phyloP scores from a whole-genome alignment of 2,888 invertebrate genomes.

The Andrena bucephala region DNA sequence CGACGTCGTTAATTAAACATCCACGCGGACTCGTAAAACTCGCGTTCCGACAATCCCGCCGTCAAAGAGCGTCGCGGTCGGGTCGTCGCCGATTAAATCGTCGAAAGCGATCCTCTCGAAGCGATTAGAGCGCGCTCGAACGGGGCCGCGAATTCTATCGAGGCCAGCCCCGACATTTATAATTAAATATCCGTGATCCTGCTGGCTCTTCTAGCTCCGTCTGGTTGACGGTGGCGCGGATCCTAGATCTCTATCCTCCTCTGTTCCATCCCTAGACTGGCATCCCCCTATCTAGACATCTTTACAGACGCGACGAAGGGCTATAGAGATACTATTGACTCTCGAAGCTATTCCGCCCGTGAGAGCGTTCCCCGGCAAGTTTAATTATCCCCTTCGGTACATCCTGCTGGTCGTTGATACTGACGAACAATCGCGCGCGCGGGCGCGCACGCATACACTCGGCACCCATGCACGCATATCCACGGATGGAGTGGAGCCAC shows the following conservation, averaged over 20 bases:
- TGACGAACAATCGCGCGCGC: slow-evolving; percentile 53
- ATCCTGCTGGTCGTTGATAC: slow-evolving; percentile 70
- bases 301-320: slow-evolving; percentile 42
- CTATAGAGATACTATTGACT: slow-evolving; percentile 63
- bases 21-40: slow-evolving; percentile 14
- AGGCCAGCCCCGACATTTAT: slow-evolving; percentile 37
- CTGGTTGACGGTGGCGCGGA: slow-evolving; percentile 2
- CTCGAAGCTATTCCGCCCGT: slow-evolving; percentile 59
- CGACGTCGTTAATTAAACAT: slow-evolving; percentile 25
- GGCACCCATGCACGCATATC: slow-evolving; percentile 19
- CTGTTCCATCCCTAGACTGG: neutral
- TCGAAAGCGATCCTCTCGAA: slow-evolving; percentile 30
- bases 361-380: slow-evolving; percentile 70
- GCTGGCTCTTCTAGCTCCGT: slow-evolving; percentile 18
- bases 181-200: slow-evolving; percentile 51
- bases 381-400: slow-evolving; percentile 74
- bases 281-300: slow-evolving; percentile 39
- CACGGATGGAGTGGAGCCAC: slow-evolving; percentile 20
- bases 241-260: slow-evolving; percentile 16
- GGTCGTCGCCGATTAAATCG: slow-evolving; percentile 45
- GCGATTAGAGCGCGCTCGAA: slow-evolving; percentile 34
- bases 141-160: slow-evolving; percentile 32
- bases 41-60: slow-evolving; percentile 28
- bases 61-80: slow-evolving; percentile 40
- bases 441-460: slow-evolving; percentile 21